Base-by-base conservation (phyloP, 2,888 invertebrate genomes). In the Eurois occulta region DNA sequence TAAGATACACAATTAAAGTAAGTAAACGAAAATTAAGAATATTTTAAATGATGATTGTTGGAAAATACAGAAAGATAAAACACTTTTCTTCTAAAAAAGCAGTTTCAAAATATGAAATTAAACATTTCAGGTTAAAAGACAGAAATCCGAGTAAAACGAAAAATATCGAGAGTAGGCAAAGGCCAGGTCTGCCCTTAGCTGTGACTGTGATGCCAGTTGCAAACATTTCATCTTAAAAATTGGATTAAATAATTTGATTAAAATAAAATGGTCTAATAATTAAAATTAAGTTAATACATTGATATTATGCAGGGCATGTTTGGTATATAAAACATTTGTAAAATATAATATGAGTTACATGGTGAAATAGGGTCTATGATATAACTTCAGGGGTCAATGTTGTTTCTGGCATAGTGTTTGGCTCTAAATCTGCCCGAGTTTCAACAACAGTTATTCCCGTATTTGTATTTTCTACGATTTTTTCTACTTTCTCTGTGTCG, bases 81-180 rank as follows among this genome's bases (percentile, higher is more conserved):
- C 90, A 92, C 95, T 95, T 95, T 95, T 92, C 88, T 90, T 90
- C 80, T 83, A 91, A 95, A 94, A 78, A 95, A 95, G 95, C 87
- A 87, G 88, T 92, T 94, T 92, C 92, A 88, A 89, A 89, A 89
- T 86, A 83, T 86, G 83, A 80, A 89, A 89, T 88, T 75, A 85
- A 88, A 86, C 80, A 90, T 73, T 72, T 72, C 35, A 77, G 38
- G 46, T 38, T 75, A 13, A 72, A 88, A 86, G 77, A 65, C 62
- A 72, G 79, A 85, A 82, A 80, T 80, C 28, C 71, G 32, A 88
- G 71, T 70, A 80, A 78, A 78, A 81, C 62, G 83, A 74, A 85
- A 89, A 75, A 77, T 52, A 11, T 52, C 21, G 72, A 77, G 84
- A 80, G 78, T 78, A 81, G 80, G 89, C 87, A 85, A 90, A 88